Evolutionary conservation across 2,888 invertebrate genomes (phyloP), one percentile per base, ranked within the genome.

Genomic region (Pseudoips prasinana): DNA sequence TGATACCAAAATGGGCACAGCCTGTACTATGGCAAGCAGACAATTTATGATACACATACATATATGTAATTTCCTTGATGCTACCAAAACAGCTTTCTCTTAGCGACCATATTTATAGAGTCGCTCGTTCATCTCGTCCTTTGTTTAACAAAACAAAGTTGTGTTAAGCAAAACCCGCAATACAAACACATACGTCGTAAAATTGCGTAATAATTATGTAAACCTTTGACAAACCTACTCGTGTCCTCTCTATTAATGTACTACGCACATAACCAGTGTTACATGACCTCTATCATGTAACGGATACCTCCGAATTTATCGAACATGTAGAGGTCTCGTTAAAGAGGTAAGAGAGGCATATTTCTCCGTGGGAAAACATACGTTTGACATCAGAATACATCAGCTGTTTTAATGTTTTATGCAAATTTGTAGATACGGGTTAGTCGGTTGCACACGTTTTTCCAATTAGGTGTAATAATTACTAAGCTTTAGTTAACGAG

Each of bases 201-300:
- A 14, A 14, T 14, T 14, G 5, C 14, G 14, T 3, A 14, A 14
- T 14, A 39, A 51, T 78, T 74, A 73, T 69, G 72, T 72, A 73
- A 78, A 70, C 66, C 52, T 70, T 77, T 74, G 74, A 75, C 78
- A 73, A 64, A 59, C 55, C 57, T 58, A 58, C 60, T 77, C 72
- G 64, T 74, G 71, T 73, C 67, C 63, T 73, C 66, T 71, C 68
- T 69, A 73, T 77, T 76, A 68, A 65, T 58, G 38, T 40, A 48
- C n/a, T n/a, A n/a, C 38, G 41, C 39, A 46, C 27, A 31, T 28
- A 44, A 49, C 70, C 64, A 64, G 20, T 33, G 10, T 51, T 53
- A 48, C 30, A 25, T 48, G 69, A 64, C 29, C 65, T 39, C 24
- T 55, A 10, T 7, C 26, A 10, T 25, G 3, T 35, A 32, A 19